Conservation (phyloP, 2,888 invertebrate genomes). For the Adineta ricciae region DNA sequence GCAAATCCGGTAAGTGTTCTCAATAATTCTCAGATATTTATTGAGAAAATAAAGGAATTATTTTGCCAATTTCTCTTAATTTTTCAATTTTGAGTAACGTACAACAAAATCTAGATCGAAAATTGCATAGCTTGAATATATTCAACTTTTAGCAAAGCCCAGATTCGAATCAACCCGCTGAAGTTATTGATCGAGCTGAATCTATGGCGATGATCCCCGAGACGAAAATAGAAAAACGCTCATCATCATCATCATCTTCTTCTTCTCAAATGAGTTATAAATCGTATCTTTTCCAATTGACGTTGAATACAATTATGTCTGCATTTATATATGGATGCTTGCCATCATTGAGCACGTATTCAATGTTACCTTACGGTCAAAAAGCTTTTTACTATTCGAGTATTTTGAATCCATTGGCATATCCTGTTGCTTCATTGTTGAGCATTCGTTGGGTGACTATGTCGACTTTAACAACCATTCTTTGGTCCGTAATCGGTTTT, state of each 20-base stretch:
- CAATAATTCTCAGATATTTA: too few relatives aligned
- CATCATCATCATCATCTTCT: too few relatives aligned
- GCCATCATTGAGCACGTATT: not conserved
- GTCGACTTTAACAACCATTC: not conserved
- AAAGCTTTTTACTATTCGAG: not conserved
- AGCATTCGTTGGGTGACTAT: not conserved
- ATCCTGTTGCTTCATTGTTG: not conserved
- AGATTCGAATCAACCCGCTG: too few relatives aligned
- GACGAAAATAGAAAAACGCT: too few relatives aligned
- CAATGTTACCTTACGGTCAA: not conserved
- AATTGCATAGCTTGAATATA: too few relatives aligned
- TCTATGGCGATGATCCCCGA: too few relatives aligned
- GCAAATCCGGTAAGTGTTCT: not conserved
- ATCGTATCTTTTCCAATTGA: too few relatives aligned
- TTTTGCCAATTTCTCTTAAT: not conserved
- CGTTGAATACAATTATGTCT: not conserved
- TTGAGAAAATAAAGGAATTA: not conserved
- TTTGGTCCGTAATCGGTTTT: not conserved
- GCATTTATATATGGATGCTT: not conserved
- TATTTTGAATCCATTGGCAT: not conserved
- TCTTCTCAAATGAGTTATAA: too few relatives aligned
- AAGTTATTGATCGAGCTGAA: too few relatives aligned
- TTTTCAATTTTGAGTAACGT: too few relatives aligned
- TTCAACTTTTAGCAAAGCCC: too few relatives aligned
- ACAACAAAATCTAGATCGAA: too few relatives aligned